These are phyloP conservation scores for Diadromus collaris DNA, from an alignment of 2,888 invertebrate species.

Conservation along the genomic window DNA sequence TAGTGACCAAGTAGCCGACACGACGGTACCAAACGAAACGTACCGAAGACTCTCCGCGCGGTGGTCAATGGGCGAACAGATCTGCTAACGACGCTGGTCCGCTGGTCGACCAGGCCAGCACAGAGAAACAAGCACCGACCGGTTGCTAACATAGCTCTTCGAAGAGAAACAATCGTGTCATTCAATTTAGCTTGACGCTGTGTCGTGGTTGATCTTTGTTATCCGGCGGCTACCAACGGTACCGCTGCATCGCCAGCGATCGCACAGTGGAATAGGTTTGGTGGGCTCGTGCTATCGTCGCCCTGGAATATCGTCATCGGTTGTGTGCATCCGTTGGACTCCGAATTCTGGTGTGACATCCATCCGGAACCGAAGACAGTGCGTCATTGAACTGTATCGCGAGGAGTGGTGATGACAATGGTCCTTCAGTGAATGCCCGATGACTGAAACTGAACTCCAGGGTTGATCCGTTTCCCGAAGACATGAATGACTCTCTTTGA, in stretches of 20 bases:
- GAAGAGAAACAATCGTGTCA: slow-evolving; percentile 59
- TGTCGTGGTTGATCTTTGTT: slow-evolving; percentile 50
- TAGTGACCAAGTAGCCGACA: slow-evolving; percentile 65
- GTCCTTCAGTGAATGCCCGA: neutral
- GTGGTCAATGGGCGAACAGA: slow-evolving; percentile 48
- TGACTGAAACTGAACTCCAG: neutral
- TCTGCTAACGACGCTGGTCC: slow-evolving; percentile 23
- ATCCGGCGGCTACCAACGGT: slow-evolving; percentile 48
- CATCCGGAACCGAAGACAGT: neutral
- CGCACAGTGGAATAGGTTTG: slow-evolving; percentile 49
- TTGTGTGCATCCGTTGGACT: slow-evolving; percentile 8
- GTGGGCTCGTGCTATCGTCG: slow-evolving; percentile 6
- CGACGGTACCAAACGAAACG: slow-evolving; percentile 54
- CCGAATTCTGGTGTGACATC: neutral
- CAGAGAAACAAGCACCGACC: slow-evolving; percentile 43
- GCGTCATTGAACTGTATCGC: neutral
- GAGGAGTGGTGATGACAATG: neutral
- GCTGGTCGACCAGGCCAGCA: slow-evolving; percentile 24
- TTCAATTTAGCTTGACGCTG: slow-evolving; percentile 36
- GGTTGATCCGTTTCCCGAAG: neutral
- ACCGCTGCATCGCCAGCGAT: slow-evolving; percentile 30
- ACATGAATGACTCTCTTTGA: neutral
- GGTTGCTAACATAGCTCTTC: slow-evolving; percentile 39
- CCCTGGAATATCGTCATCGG: slow-evolving; percentile 8
- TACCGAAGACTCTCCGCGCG: slow-evolving; percentile 12